Base-by-base conservation (phyloP, 35 echinoderm and acorn worm genomes). In the Lytechinus pictus region DNA sequence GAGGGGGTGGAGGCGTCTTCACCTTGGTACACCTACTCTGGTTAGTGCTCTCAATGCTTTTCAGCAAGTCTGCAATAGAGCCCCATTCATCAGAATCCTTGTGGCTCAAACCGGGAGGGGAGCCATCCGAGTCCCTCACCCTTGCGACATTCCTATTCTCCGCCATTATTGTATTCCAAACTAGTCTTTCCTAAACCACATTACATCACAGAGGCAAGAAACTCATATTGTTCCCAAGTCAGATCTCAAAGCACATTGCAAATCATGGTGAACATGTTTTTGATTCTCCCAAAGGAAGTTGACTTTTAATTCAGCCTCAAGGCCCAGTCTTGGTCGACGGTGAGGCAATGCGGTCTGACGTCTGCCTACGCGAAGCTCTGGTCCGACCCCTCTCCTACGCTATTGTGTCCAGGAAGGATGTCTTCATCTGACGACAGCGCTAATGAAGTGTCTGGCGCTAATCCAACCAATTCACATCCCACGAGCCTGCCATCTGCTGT, bases 1-100 rank as follows among this genome's bases (percentile, higher is more conserved):
- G 95, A 29, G 54, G 95, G 4, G 66, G 91, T n/a, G 89, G 94
- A 12, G n/a, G 94, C 52, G 91, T 28, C 90, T 52, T 95, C 13
- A 27, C 55, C 11, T 93, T 93, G 27, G 53, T 27, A 27, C 28
- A 27, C 6, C 86, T 52, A 12, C 94, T 91, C 87, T 96, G 94
- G 29, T 86, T 98, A 24, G 97, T 98, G 56, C 96, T 98, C 87
- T 98, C 97, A 86, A 98, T 97, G 92, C 96, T 98, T 56, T 98
- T 97, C 54, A 98, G 54, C 21, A 98, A 97, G 89, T 98, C 97
- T 9, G 95, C 95, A 44, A 98, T 98, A 7, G 97, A 98, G 55
- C 97, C 97, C 97, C 97, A 98, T 24, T 98, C 97, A 8, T 98
- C 97, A 57, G 92, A 93, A 27, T 93, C 92, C 12, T 93, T 93